Conservation (phyloP, 2,113 vertebrate species). For the Daphoenositta chrysoptera region DNA sequence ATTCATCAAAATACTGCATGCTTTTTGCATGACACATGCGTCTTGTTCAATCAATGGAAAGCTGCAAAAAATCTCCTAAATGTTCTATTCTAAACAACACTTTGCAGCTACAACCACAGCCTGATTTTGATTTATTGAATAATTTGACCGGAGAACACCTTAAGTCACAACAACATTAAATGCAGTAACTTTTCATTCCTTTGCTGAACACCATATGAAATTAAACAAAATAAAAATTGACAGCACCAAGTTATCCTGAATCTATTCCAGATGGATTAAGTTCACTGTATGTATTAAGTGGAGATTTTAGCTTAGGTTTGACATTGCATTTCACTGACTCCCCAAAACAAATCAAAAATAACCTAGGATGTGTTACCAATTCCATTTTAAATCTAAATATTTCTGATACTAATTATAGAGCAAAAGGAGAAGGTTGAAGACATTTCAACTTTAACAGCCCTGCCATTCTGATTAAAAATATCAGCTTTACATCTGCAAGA, state of each 20-base stretch:
- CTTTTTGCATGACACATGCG: slow-evolving; percentile 3
- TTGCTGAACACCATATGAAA: slow-evolving; percentile 63
- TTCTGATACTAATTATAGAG: slow-evolving; percentile 70
- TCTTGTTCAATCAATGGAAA: slow-evolving; percentile 52
- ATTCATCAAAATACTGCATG: slow-evolving; percentile 71
- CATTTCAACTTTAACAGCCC: slow-evolving; percentile 61
- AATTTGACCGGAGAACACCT: slow-evolving; percentile 63
- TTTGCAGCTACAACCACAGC: slow-evolving; percentile 21
- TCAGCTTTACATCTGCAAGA: slow-evolving; percentile 82
- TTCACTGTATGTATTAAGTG: slow-evolving; percentile 15
- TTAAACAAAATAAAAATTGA: slow-evolving; percentile 73
- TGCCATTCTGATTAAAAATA: slow-evolving; percentile 72
- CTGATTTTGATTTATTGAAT: slow-evolving; percentile 72
- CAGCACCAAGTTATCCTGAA: slow-evolving; percentile 62
- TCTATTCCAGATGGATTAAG: slow-evolving; percentile 66
- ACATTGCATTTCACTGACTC: slow-evolving; percentile 41
- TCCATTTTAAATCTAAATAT: slow-evolving; percentile 69
- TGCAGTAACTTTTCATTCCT: slow-evolving; percentile 63
- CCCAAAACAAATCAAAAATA: slow-evolving; percentile 45
- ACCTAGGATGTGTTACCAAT: slow-evolving; percentile 55
- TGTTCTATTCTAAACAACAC: slow-evolving; percentile 38
- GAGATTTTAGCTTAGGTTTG: slow-evolving; percentile 31
- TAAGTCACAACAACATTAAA: slow-evolving; percentile 68
- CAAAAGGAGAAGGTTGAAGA: slow-evolving; percentile 47
- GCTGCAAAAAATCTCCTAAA: slow-evolving; percentile 46